These are phyloP conservation scores for Eilema caniola DNA, from an alignment of 2,888 invertebrate species.

Conservation along the genomic window DNA sequence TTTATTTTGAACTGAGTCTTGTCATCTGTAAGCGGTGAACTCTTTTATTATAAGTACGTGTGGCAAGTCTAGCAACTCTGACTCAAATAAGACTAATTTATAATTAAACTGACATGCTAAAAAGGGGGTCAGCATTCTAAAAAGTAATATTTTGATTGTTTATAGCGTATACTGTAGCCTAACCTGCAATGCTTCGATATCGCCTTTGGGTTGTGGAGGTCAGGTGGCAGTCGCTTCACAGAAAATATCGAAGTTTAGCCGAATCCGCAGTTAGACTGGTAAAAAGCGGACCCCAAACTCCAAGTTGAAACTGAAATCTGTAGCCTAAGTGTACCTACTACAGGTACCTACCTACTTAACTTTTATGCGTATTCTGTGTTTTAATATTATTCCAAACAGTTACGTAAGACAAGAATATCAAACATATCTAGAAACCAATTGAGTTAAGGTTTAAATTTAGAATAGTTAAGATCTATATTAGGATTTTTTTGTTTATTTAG, in stretches of 20 bases:
- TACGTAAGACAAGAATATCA: conserved; percentile 80
- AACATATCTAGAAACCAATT: conserved; percentile 79
- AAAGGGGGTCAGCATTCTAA: background rate
- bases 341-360: background rate
- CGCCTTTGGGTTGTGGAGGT: too few relatives aligned
- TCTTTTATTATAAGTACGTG: background rate
- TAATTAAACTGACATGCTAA: background rate
- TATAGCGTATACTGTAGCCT: too few relatives aligned
- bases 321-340: background rate
- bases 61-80: too few relatives aligned
- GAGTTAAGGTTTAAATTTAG: conserved; percentile 55
- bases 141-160: too few relatives aligned
- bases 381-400: conserved; percentile 59
- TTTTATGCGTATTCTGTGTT: conserved; percentile 28
- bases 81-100: background rate
- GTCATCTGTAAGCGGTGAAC: background rate
- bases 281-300: too few relatives aligned
- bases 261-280: too few relatives aligned
- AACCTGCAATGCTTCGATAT: too few relatives aligned
- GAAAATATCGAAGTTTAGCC: too few relatives aligned
- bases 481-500: conserved; percentile 74
- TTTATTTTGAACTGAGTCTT: background rate
- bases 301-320: too few relatives aligned
- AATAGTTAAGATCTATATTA: conserved; percentile 63
- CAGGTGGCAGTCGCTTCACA: too few relatives aligned